A percentile compares a stretch with the other conserved stretches of the same genome.
These are phyloP conservation scores for Centroberyx gerrardi DNA, from an alignment of 2,797 vertebrate genomes.

Conservation along the genomic window DNA sequence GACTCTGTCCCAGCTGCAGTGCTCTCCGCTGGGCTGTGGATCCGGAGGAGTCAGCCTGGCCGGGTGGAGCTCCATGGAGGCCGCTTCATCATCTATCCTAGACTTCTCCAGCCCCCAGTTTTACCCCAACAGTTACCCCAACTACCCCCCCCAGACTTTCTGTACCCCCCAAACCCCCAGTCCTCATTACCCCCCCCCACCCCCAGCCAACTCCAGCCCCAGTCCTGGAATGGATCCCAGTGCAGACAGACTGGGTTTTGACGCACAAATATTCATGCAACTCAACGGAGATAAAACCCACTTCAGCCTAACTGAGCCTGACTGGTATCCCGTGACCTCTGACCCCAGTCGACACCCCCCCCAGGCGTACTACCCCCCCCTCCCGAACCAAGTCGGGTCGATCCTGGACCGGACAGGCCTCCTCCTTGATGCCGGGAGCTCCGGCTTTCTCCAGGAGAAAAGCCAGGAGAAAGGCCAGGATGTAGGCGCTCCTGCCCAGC, in stretches of 20 bases:
- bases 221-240: constrained; percentile 21
- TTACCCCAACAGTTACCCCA: constrained; percentile 34
- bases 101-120: constrained; percentile 30
- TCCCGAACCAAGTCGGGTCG: not conserved
- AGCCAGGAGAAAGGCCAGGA: too few species aligned
- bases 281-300: not conserved
- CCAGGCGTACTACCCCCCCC: not conserved
- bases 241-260: constrained; percentile 17
- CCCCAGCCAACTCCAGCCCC: constrained; percentile 47
- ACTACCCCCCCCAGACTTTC: constrained; percentile 41
- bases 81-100: constrained; percentile 20
- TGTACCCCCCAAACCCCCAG: constrained; percentile 64
- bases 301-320: too few species aligned
- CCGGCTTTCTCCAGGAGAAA: too few species aligned
- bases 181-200: constrained; percentile 70
- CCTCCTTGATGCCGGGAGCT: too few species aligned
- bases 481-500: too few species aligned
- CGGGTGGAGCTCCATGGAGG: constrained; percentile 49
- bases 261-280: not conserved
- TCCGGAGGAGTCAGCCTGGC: constrained; percentile 16
- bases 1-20: constrained; percentile 33
- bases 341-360: constrained; percentile 31
- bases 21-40: constrained; percentile 19
- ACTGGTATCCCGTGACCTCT: not conserved
- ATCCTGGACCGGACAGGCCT: constrained; percentile 8